Evolutionary conservation across 2,888 invertebrate genomes (phyloP).

Genomic region (Platycheirus albimanus): DNA sequence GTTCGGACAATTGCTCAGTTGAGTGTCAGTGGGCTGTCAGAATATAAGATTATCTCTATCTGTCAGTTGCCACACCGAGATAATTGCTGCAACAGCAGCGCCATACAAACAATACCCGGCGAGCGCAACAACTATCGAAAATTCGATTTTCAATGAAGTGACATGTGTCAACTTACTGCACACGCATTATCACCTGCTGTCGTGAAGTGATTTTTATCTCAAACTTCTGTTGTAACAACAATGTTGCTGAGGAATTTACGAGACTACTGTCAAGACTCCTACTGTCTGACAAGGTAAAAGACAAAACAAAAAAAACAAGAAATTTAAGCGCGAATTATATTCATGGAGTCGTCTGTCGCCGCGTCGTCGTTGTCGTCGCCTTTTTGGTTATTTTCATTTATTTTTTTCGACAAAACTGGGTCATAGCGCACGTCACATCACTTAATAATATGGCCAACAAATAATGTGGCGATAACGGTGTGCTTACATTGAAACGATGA

Average conservation of each 20-base stretch:
- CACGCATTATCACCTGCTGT: conserved; percentile 68
- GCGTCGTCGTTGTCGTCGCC: background rate
- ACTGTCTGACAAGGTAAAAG: background rate
- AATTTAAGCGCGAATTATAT: conserved; percentile 22
- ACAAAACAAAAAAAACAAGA: conserved; percentile 6
- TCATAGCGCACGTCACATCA: conserved; percentile 69
- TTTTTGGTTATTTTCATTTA: conserved; percentile 33
- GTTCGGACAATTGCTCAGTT: conserved; percentile 38
- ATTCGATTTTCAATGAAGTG: conserved; percentile 61
- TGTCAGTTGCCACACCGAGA: conserved; percentile 23
- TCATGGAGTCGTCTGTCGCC: background rate
- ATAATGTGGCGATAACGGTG: conserved; percentile 16
- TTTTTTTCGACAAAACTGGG: conserved; percentile 47
- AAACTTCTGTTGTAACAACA: conserved; percentile 37
- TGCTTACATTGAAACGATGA: conserved; percentile 16
- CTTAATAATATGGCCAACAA: conserved; percentile 42
- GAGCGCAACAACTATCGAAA: conserved; percentile 20
- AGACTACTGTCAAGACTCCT: conserved; percentile 13
- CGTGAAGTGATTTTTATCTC: conserved; percentile 58
- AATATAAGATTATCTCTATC: conserved; percentile 46
- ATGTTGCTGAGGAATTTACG: conserved; percentile 36
- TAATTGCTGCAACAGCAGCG: conserved; percentile 23
- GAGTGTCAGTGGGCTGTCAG: conserved; percentile 57
- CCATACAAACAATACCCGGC: background rate
- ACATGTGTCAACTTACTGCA: conserved; percentile 71